phyloP scores from a whole-genome alignment of 2,113 vertebrate genomes.

The Platysternon megacephalum region DNA sequence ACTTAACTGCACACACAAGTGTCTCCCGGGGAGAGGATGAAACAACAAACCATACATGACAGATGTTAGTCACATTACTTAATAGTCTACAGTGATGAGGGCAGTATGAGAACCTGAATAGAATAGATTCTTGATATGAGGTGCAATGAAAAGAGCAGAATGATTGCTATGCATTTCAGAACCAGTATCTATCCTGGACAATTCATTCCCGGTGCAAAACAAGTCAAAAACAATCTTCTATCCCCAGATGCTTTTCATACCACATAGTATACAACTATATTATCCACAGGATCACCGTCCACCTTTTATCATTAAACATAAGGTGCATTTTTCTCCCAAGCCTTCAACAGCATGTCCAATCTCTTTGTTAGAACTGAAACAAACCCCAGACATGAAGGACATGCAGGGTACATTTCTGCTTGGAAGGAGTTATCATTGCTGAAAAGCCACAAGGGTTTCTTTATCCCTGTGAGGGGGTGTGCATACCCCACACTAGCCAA shows the following conservation, averaged over 20 bases:
- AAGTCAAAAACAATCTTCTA: not conserved
- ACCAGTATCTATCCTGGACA: not conserved
- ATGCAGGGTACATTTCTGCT: not conserved
- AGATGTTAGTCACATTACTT: not conserved
- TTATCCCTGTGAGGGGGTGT: not conserved
- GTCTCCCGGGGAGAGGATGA: not conserved
- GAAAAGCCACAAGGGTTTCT: not conserved
- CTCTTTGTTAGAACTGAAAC: not conserved
- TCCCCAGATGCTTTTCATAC: not conserved
- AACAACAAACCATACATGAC: not conserved
- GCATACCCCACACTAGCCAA: too few relatives aligned
- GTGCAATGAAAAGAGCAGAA: not conserved
- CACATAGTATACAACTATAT: not conserved
- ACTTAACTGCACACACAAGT: not conserved
- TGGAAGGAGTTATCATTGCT: slow-evolving; percentile 13
- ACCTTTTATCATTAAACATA: not conserved
- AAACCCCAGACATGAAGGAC: not conserved
- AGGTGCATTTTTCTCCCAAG: not conserved
- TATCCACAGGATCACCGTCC: accelerated
- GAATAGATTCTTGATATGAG: not conserved
- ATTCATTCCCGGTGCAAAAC: not conserved
- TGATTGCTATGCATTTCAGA: not conserved
- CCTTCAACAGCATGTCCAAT: not conserved
- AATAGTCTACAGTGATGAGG: not conserved
- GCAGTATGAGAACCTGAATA: not conserved